A percentile compares a stretch with the other conserved stretches of the same genome.
Conservation (phyloP, 1,140 invertebrate genomes). For the Drosophila ogumai region DNA sequence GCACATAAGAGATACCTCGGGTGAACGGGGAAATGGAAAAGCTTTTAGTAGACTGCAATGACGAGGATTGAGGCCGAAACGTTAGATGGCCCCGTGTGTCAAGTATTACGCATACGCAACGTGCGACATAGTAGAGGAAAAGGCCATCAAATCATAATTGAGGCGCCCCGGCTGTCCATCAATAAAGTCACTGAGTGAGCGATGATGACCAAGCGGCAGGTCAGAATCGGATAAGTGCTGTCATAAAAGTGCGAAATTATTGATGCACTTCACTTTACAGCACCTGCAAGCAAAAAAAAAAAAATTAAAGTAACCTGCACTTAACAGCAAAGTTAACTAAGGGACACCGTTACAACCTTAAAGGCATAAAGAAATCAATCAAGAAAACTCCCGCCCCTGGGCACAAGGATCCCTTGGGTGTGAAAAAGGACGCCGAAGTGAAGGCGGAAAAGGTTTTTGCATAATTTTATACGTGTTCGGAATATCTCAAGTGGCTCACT, state of each 20-base stretch:
- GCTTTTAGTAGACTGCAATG: constrained; percentile 44
- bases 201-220: constrained; percentile 38
- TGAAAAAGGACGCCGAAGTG: constrained; percentile 2
- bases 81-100: constrained; percentile 32
- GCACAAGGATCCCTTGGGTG: constrained; percentile 2
- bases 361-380: constrained; percentile 29
- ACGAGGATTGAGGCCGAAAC: constrained; percentile 44
- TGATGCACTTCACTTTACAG: constrained; percentile 18
- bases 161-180: constrained; percentile 48
- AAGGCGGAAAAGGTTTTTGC: constrained; percentile 12
- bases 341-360: constrained; percentile 1
- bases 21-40: constrained; percentile 8
- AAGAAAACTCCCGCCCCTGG: not conserved
- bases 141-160: constrained; percentile 65
- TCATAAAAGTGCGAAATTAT: constrained; percentile 51
- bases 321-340: not conserved
- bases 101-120: constrained; percentile 48
- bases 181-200: constrained; percentile 39
- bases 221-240: constrained; percentile 36
- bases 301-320: constrained; percentile 16
- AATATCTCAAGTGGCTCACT: constrained; percentile 23
- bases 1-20: not conserved
- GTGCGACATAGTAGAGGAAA: constrained; percentile 39
- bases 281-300: not conserved
- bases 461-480: constrained; percentile 26